Base-by-base conservation (phyloP, 92 coral and sea anemone genomes). In the Plumapathes pennacea region DNA sequence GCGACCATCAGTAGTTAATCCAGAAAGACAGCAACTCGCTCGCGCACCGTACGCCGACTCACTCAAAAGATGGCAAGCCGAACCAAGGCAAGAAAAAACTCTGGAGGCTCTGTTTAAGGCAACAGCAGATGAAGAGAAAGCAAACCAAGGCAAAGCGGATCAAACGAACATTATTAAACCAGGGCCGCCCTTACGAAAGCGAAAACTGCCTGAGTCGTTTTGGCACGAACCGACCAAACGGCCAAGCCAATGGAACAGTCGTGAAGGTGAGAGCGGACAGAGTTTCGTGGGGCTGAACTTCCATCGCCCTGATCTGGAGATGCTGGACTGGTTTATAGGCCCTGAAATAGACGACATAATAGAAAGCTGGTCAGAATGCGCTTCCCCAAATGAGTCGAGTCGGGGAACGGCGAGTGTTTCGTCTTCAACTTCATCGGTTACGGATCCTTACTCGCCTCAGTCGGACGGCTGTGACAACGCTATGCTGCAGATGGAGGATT, bases 311-410 rank as follows among this genome's bases (percentile, higher is more conserved):
- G 73, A 66, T 23, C 50, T 76, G 13, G 99, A 89, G 50, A 65
- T 87, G 20, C 69, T 94, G 32, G 90, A 88, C 47, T 88, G 89
- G 86, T 56, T 69, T 25, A 47, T 78, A 19, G 97, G 99, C 1
- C 97, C 96, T 3, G 99, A 94, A 46, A 67, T 94, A 37, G 99
- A 94, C 37, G 91, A 89, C 59, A 62, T 94, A 23, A 80, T 94
- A 29, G 99, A 94, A 49, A 85, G 89, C 31, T 80, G 96, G 90
- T 94, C 97, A 3, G 96, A 88, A 38, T 69, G 85, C 49, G 41
- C 81, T 10, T 80, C 97, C 14, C 76, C 90, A 1, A 66, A 67
- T 50, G 64, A 74, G 4, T 62, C 71, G 9, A 80, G 88, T 11
- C 79, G 85, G 21, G 77, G 66, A 0, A 72, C 79, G 18, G 82